phyloP scores from a whole-genome alignment of 2,888 invertebrate species.

The Poecilobothrus nobilitatus region DNA sequence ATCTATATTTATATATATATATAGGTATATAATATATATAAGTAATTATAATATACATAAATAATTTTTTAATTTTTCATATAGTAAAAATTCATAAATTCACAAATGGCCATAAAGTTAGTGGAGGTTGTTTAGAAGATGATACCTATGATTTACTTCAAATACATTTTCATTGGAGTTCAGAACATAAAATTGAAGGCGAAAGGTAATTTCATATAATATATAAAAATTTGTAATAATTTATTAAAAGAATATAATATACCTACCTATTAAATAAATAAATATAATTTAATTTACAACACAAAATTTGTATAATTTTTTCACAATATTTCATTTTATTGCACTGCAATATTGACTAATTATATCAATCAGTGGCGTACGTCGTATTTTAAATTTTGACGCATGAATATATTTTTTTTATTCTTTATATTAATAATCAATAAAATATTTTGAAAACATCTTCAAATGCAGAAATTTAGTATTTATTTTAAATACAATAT shows the following conservation, averaged over 20 bases:
- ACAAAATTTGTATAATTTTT: neutral
- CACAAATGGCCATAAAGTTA: constrained; percentile 32
- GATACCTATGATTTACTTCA: constrained; percentile 57
- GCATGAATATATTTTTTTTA: too few relatives aligned
- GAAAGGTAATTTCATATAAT: constrained; percentile 42
- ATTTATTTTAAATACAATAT: too few relatives aligned
- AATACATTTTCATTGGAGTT: constrained; percentile 77
- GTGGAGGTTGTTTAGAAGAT: constrained; percentile 46
- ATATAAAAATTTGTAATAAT: neutral
- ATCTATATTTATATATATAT: too few relatives aligned
- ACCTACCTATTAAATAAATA: too few relatives aligned
- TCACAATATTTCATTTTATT: neutral
- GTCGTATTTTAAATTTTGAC: too few relatives aligned
- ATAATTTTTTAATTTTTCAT: neutral
- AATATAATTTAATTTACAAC: neutral
- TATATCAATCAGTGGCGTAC: too few relatives aligned
- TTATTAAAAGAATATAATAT: too few relatives aligned
- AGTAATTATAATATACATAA: neutral
- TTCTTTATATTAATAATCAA: too few relatives aligned
- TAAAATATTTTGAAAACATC: too few relatives aligned
- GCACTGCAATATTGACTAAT: too few relatives aligned
- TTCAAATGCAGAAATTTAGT: too few relatives aligned
- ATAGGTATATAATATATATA: neutral
- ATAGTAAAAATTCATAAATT: constrained; percentile 36
- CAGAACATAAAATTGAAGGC: constrained; percentile 69